phyloP scores from a whole-genome alignment of 2,113 vertebrate genomes.

The Oxyura jamaicensis region DNA sequence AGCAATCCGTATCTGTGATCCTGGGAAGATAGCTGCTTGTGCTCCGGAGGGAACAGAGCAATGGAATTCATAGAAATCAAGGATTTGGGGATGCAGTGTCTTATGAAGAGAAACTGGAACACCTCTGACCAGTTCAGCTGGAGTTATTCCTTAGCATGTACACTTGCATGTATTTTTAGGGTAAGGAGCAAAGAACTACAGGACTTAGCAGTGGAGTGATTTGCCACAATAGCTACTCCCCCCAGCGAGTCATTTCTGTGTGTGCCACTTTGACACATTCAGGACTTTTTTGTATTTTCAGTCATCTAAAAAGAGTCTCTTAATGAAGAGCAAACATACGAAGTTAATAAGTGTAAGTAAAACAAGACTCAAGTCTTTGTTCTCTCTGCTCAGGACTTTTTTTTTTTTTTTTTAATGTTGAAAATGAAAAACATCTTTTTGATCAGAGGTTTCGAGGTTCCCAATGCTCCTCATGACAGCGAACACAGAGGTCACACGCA shows the following conservation, averaged over 20 bases:
- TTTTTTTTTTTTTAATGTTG: neutral
- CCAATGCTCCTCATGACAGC: neutral
- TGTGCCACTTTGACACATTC: neutral
- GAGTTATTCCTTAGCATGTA: neutral
- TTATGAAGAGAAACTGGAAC: neutral
- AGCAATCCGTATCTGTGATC: accelerated
- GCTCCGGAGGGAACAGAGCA: neutral
- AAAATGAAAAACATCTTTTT: neutral
- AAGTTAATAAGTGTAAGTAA: neutral
- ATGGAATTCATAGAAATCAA: neutral
- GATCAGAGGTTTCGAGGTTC: neutral
- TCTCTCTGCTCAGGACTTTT: neutral
- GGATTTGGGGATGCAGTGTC: neutral
- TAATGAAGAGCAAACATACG: neutral
- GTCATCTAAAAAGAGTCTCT: neutral
- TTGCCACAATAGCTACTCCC: neutral
- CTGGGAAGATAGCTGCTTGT: neutral
- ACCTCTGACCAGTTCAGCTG: neutral
- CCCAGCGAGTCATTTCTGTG: accelerated
- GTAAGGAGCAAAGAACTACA: neutral
- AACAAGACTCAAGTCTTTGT: neutral
- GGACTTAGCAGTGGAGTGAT: neutral
- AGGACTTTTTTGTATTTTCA: neutral
- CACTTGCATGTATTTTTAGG: neutral
- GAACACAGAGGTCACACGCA: neutral